Evolutionary conservation across 2,797 vertebrate species (phyloP), one percentile per base, ranked within the genome.

Genomic region (Tadarida brasiliensis): DNA sequence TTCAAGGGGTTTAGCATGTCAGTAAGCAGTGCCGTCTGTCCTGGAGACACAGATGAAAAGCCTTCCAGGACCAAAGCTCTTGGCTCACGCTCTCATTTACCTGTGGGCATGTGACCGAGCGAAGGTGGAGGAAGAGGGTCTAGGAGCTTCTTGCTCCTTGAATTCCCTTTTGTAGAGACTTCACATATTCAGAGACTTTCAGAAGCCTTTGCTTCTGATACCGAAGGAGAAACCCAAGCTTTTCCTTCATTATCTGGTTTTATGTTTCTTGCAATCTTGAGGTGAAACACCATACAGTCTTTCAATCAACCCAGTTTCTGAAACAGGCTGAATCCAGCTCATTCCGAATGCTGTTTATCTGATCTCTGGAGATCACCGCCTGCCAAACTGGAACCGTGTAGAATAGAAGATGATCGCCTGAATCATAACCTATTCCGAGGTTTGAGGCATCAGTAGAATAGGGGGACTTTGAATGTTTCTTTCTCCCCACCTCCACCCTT

Each of bases 321-420:
- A 88, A 73, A 63, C 5, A 82, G 82, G 8, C 61, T 70, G 74
- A 85, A n/a, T 89, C n/a, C 51, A 84, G 49, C 22, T 88, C 6
- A 47, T 47, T 51, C 7, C 20, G 11, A 74, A 26, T 49, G 54
- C 63, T 73, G 8, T 65, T 61, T 71, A 39, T 33, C 82, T 92
- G 56, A 47, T 82, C 83, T 92, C 89, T 67, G 33, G 63, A 65
- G 6, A 56, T 22, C 87, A 35, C 28, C 47, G n/a, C 88, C 57
- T 94, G 56, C 82, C 92, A 95, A 54, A 16, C 54, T 92, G 82
- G 11, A 84, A 54, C 47, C 47, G 59, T 63, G 20, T 10, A 77
- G 57, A 33, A 26, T 22, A 84, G 51, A 81, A 74, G 92, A 49
- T 3, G 12, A 33, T 61, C n/a, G 2, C 24, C 61, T 68, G 28